Conservation (phyloP, 1,140 invertebrate species). For the Heliconius hewitsoni region DNA sequence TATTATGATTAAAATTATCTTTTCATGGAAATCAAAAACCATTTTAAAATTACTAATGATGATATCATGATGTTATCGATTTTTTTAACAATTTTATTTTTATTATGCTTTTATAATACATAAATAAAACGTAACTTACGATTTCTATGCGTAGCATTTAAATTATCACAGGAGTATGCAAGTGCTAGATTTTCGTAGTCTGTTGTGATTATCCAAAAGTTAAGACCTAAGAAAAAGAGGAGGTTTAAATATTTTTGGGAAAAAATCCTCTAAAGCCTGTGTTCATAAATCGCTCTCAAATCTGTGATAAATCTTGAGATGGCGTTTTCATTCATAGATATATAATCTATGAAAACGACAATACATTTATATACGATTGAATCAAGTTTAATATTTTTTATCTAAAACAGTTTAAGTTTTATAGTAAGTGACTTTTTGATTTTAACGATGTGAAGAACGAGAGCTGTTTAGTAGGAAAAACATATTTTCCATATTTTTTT, state of each 20-base stretch:
- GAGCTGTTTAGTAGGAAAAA: no score
- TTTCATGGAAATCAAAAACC: background rate
- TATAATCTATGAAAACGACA: background rate
- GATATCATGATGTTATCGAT: no score
- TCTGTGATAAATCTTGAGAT: no score
- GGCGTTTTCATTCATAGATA: no score
- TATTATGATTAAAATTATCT: background rate
- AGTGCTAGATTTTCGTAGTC: constrained; percentile 51
- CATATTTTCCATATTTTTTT: no score
- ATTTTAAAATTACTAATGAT: no score
- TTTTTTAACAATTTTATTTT: no score
- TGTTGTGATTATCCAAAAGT: constrained; percentile 49
- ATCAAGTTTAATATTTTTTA: background rate
- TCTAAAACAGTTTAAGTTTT: no score
- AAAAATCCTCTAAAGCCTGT: no score
- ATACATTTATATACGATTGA: background rate
- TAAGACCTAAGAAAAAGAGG: constrained; percentile 46
- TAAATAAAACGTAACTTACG: constrained; percentile 42
- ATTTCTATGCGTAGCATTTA: constrained; percentile 41
- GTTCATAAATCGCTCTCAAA: no score
- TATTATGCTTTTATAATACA: background rate
- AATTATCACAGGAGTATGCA: constrained; percentile 51
- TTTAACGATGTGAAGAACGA: background rate
- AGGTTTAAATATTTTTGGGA: no score
- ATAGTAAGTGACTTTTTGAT: background rate